These are phyloP conservation scores for Nylanderia fulva DNA, from an alignment of 1,140 invertebrate genomes.

Conservation along the genomic window DNA sequence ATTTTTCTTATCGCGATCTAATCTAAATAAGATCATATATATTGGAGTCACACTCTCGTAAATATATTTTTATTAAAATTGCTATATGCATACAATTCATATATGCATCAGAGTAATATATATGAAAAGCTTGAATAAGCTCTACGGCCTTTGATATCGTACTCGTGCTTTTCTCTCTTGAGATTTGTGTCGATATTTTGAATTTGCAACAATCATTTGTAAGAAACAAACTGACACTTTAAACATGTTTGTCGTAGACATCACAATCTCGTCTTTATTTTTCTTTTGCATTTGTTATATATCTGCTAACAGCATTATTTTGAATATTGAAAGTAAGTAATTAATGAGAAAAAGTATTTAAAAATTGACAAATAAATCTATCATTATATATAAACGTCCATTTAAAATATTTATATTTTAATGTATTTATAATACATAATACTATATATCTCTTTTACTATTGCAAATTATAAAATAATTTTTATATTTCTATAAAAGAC, in stretches of 20 bases:
- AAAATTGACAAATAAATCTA: not conserved
- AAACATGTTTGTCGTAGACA: slow-evolving; percentile 34
- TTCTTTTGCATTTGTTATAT: slow-evolving; percentile 29
- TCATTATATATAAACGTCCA: no score
- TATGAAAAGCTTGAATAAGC: slow-evolving; percentile 11
- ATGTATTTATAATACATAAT: not conserved
- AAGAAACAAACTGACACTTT: slow-evolving; percentile 27
- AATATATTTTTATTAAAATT: slow-evolving; percentile 59
- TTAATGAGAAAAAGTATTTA: not conserved
- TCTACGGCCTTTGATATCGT: no score
- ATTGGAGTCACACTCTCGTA: slow-evolving; percentile 40
- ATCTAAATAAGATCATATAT: slow-evolving; percentile 70
- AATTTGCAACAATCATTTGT: not conserved
- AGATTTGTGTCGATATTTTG: not conserved
- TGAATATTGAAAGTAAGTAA: not conserved
- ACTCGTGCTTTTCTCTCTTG: not conserved
- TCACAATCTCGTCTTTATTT: slow-evolving; percentile 43
- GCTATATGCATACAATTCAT: not conserved
- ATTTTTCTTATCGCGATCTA: slow-evolving; percentile 56
- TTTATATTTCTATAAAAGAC: not conserved
- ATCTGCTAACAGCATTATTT: slow-evolving; percentile 7
- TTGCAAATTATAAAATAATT: not conserved
- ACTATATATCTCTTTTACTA: not conserved
- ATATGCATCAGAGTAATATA: slow-evolving; percentile 19
- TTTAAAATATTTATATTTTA: not conserved